Evolutionary conservation across 2,888 invertebrate genomes (phyloP), one percentile per base, ranked within the genome.

Genomic region (Heliconius aoede): DNA sequence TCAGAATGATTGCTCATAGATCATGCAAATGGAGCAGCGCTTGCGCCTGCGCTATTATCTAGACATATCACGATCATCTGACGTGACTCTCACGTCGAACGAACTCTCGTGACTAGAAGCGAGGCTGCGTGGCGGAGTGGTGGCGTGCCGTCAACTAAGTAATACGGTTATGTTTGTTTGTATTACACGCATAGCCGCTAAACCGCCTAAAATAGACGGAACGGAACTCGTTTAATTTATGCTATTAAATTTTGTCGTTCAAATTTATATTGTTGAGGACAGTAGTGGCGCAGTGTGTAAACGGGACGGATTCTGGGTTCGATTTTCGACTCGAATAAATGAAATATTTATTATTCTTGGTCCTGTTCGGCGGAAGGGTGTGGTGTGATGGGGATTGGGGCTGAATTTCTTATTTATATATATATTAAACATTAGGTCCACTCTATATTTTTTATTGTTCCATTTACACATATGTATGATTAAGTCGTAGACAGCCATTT

Each of bases 61-160:
- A 84, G 84, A 87, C 83, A 83, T 84, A 85, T 87, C 86, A 87
- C 85, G 84, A 87, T 82, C 83, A 82, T 82, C 83, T 87, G 86
- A 86, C 86, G 86, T 80, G 82, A 82, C 86, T 87, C 86, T 88
- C 87, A 87, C 87, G 86, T 83, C 83, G 77, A 78, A 69, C 75
- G 76, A 61, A 78, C 77, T 81, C 82, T 84, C 82, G 82, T 85
- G 84, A 83, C 80, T 84, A 81, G 80, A 74, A 77, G 78, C 73
- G 76, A 80, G 79, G 80, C 79, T 79, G 80, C 78, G 78, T 83
- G 81, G 82, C 82, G 81, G 79, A 69, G 80, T 72, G 68, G 74
- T 77, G 79, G 80, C 81, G 77, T 79, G 81, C 80, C 81, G 78
- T 79, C 80, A 78, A 76, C 81, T 76, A 82, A 72, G 84, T 85